phyloP scores from a whole-genome alignment of 2,888 invertebrate species.

The Eupsilia transversa region DNA sequence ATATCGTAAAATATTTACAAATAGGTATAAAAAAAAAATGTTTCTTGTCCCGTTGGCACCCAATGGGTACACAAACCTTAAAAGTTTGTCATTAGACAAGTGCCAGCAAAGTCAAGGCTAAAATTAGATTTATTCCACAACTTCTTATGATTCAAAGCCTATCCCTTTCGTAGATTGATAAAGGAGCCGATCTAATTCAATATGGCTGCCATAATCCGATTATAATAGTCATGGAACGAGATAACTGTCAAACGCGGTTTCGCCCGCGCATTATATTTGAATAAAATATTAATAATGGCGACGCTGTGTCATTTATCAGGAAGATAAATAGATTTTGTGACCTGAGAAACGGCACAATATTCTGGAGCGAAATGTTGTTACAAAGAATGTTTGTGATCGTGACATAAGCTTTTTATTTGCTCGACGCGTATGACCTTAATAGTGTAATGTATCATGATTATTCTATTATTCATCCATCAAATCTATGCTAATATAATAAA shows the following conservation, averaged over 20 bases:
- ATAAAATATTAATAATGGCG: conserved; percentile 62
- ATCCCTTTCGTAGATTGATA: conserved; percentile 35
- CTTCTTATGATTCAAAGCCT: conserved; percentile 40
- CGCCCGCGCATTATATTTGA: conserved; percentile 50
- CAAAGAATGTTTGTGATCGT: conserved; percentile 30
- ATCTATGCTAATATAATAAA: no score
- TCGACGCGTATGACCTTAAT: not conserved
- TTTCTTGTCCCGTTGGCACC: no score
- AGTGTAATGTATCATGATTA: not conserved
- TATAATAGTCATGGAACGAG: conserved; percentile 60
- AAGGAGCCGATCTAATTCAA: conserved; percentile 51
- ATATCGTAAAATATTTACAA: no score
- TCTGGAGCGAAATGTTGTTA: conserved; percentile 37
- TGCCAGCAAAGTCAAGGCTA: conserved; percentile 3
- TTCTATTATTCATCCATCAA: no score
- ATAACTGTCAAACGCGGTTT: conserved; percentile 49
- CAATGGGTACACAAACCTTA: not conserved
- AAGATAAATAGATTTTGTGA: conserved; percentile 61
- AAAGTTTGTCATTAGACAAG: conserved; percentile 1
- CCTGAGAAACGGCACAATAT: conserved; percentile 47
- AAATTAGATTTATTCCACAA: conserved; percentile 23
- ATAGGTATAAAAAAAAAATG: no score
- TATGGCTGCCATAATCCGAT: conserved; percentile 55
- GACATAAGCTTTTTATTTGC: conserved; percentile 11
- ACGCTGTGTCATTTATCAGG: conserved; percentile 60